These are phyloP conservation scores for Scaptomyza caliginosa DNA, from an alignment of 2,888 invertebrate species.

Conservation along the genomic window DNA sequence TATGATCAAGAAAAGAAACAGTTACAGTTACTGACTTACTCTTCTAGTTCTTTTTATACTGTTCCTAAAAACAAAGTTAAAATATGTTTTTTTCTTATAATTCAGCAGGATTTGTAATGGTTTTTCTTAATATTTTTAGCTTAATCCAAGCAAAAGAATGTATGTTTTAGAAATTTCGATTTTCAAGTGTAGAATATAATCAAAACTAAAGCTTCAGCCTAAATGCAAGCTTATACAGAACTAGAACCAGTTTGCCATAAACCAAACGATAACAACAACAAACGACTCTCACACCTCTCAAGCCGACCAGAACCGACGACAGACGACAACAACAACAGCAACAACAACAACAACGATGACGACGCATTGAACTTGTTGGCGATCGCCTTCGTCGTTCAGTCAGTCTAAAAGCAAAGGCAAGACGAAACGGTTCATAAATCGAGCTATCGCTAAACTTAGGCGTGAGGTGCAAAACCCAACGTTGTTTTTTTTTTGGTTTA, in stretches of 20 bases:
- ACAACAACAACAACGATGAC: constrained; percentile 9
- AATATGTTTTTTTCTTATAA: too few species aligned
- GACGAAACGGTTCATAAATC: constrained; percentile 48
- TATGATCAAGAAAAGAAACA: too few species aligned
- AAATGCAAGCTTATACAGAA: constrained; percentile 27
- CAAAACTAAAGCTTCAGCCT: background rate
- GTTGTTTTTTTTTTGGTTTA: background rate
- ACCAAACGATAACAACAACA: constrained; percentile 6
- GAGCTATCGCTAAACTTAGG: constrained; percentile 3
- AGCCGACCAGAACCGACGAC: constrained; percentile 12
- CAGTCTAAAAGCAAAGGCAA: constrained; percentile 67
- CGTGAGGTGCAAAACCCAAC: constrained; percentile 7
- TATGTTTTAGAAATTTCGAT: background rate
- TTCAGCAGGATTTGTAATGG: too few species aligned
- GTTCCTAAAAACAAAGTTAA: too few species aligned
- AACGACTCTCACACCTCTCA: background rate
- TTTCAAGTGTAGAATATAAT: background rate
- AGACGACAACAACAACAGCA: background rate
- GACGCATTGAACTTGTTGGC: constrained; percentile 63
- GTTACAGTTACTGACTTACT: too few species aligned
- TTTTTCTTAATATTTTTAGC: too few species aligned
- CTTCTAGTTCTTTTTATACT: too few species aligned
- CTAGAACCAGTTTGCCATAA: constrained; percentile 47
- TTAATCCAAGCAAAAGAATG: too few species aligned
- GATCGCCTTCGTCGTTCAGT: constrained; percentile 46